Percentiles rank a stretch among this genome's conserved stretches.
These are phyloP conservation scores for Hemicordylus capensis DNA, from an alignment of 2,113 vertebrate genomes.

Conservation along the genomic window DNA sequence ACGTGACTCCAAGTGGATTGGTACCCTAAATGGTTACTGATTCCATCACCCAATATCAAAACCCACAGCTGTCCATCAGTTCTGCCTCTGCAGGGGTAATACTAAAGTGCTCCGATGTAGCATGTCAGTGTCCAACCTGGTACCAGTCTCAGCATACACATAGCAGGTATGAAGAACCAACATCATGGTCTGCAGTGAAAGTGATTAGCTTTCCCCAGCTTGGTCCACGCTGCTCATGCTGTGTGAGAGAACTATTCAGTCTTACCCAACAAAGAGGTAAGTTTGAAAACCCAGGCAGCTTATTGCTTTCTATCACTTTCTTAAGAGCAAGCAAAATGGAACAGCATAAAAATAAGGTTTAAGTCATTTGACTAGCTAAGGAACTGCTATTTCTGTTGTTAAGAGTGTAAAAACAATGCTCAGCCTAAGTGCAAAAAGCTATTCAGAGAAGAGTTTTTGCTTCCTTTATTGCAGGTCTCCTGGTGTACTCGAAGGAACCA, in stretches of 20 bases:
- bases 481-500: conserved; percentile 13
- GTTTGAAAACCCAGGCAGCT: background rate
- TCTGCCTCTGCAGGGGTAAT: background rate
- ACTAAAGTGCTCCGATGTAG: no score
- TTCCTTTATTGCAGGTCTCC: conserved; percentile 48
- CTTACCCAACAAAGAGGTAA: background rate
- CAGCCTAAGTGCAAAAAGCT: background rate
- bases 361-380: background rate
- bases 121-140: no score
- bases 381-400: no score
- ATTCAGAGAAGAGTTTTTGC: background rate
- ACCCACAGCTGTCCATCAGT: no score
- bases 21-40: no score
- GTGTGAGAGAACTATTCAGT: background rate
- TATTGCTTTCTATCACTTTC: background rate
- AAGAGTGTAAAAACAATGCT: background rate
- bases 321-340: background rate
- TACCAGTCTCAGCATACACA: background rate
- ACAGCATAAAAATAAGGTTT: background rate
- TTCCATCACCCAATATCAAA: no score
- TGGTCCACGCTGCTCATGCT: background rate
- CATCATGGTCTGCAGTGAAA: background rate
- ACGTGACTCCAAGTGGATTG: background rate
- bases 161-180: background rate
- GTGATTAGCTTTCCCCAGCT: background rate